Evolutionary conservation across 2,888 invertebrate species (phyloP).

Genomic region (Drosophila sordidapex): DNA sequence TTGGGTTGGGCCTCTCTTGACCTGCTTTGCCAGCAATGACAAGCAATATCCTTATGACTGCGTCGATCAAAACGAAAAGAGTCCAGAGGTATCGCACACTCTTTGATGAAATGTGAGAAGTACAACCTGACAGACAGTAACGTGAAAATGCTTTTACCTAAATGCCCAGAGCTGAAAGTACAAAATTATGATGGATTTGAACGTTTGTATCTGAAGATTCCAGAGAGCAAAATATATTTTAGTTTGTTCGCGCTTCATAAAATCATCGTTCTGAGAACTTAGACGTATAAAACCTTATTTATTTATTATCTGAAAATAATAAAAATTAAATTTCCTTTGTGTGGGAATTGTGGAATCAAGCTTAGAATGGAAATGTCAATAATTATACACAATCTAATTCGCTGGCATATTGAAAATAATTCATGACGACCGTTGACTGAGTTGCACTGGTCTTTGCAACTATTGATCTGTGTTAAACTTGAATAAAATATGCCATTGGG

Average conservation of each 20-base stretch:
- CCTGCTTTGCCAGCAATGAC: slow-evolving; percentile 49
- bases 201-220: not conserved
- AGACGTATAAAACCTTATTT: not conserved
- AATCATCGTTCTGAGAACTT: not conserved
- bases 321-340: not conserved
- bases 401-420: not conserved
- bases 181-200: not conserved
- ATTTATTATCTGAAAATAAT: not conserved
- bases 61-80: slow-evolving; percentile 21
- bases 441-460: not conserved
- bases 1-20: slow-evolving; percentile 36
- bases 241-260: not conserved
- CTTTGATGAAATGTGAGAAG: slow-evolving; percentile 45
- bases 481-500: slow-evolving; percentile 6
- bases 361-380: not conserved
- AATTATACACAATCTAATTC: not conserved
- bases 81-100: slow-evolving; percentile 21
- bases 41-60: slow-evolving; percentile 34
- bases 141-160: slow-evolving; percentile 46
- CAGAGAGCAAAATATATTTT: not conserved
- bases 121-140: slow-evolving; percentile 21
- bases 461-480: slow-evolving; percentile 10
- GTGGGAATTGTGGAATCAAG: not conserved
- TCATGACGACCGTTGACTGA: not conserved
- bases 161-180: not conserved